Conservation (phyloP, 2,113 vertebrate species). For the Petromus typicus region DNA sequence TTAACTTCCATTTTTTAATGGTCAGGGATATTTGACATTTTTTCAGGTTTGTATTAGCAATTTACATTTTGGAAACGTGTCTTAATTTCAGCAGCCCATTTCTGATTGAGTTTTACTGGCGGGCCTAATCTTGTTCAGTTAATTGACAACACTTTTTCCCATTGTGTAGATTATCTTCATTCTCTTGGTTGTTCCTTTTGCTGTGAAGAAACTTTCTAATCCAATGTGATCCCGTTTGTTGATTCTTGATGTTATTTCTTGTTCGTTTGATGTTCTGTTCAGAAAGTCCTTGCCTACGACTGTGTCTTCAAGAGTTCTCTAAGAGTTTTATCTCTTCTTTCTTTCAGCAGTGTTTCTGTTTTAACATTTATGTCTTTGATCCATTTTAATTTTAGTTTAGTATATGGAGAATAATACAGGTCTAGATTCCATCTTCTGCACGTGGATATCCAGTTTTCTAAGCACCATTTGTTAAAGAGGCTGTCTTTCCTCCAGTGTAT, state of each 20-base stretch:
- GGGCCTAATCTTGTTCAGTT: background rate
- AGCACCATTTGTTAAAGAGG: background rate
- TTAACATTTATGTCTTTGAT: background rate
- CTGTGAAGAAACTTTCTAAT: background rate
- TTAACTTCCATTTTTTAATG: background rate
- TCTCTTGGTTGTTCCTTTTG: background rate
- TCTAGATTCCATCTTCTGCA: background rate
- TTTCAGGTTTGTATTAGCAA: background rate
- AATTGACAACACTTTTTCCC: background rate
- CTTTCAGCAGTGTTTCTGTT: background rate
- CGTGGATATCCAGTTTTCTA: background rate
- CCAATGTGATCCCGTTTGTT: background rate
- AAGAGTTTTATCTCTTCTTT: background rate
- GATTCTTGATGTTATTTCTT: background rate
- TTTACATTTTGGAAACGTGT: background rate
- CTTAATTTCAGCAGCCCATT: background rate
- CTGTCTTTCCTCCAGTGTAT: background rate
- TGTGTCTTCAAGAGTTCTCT: background rate
- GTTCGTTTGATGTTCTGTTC: background rate
- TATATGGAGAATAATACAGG: background rate
- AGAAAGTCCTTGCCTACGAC: background rate
- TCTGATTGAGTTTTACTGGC: background rate
- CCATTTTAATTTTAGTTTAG: background rate
- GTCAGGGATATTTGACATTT: background rate
- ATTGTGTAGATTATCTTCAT: background rate